Base-by-base conservation (phyloP, 2,113 vertebrate genomes). In the Cryptoleucopteryx plumbea region DNA sequence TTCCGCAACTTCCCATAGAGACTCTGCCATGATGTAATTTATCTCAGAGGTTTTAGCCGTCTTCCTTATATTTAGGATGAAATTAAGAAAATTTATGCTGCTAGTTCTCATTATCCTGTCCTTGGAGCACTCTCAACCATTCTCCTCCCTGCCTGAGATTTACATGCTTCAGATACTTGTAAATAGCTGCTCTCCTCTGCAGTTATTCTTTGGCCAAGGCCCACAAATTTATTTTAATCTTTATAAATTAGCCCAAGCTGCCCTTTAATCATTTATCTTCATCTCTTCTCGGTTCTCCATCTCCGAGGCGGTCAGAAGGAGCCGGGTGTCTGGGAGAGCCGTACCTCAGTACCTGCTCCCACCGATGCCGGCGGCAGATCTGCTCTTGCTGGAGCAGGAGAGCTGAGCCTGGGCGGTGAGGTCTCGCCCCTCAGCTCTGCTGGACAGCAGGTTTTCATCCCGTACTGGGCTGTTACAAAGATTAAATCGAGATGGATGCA, bases 81-180 rank as follows among this genome's bases (percentile, higher is more conserved):
- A 97, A 96, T 96, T 90, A 96, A 94, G 86, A 92, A 92, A 96
- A 95, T 96, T 94, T 89, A 97, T 97, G 82, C 86, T 80, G 63
- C 92, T 94, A 80, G 68, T 90, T 97, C 86, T 95, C 75, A 81
- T 96, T 96, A 94, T 88, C 31, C 42, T 86, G 89, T 89, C 93
- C 92, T 96, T 95, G 94, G 91, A 95, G 93, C 68, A 94, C 71
- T 94, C 85, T 93, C 73, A 93, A 63, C 68, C 50, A 38, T 84
- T 87, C 74, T 93, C 93, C 68, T 96, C 93, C 67, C 78, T 85
- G 59, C 42, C 83, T n/a, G 86, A 93, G 89, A 95, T 96, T 82
- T 93, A 97, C 95, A 96, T 91, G 89, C 90, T 93, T 92, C 77
- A 87, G 80, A 88, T 92, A 92, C 83, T 94, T 94, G 94, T 96